phyloP scores from a whole-genome alignment of 2,888 invertebrate genomes.

The Camponotus fellah region DNA sequence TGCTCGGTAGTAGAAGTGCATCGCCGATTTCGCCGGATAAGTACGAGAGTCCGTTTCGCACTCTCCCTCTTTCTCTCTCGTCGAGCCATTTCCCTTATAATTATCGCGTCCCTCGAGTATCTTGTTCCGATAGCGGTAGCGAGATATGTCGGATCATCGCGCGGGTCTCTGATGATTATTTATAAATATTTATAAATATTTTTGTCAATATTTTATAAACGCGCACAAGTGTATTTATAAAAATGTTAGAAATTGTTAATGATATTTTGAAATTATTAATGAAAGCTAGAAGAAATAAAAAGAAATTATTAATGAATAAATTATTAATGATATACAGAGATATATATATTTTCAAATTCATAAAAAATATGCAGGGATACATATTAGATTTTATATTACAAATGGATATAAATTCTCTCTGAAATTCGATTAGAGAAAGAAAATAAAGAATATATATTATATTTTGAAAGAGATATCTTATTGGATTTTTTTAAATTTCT shows the following conservation, averaged over 20 bases:
- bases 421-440: background rate
- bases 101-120: conserved; percentile 58
- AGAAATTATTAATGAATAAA: too few species aligned
- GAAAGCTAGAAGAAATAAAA: too few species aligned
- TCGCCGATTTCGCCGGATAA: conserved; percentile 64
- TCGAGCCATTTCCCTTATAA: conserved; percentile 71
- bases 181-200: too few species aligned
- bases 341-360: background rate
- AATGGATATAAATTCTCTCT: background rate
- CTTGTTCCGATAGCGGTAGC: conserved; percentile 46
- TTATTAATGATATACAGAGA: too few species aligned
- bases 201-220: too few species aligned
- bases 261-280: too few species aligned
- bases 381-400: background rate
- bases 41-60: conserved; percentile 64
- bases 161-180: conserved; percentile 24
- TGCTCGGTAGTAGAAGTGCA: conserved; percentile 58
- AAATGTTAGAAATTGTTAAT: too few species aligned
- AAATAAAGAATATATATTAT: too few species aligned
- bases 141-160: conserved; percentile 29
- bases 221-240: too few species aligned
- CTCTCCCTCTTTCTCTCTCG: conserved; percentile 37
- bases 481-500: background rate
- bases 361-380: background rate
- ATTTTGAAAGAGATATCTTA: background rate